phyloP scores from a whole-genome alignment of 2,888 invertebrate species.

The Acleris sparsana region DNA sequence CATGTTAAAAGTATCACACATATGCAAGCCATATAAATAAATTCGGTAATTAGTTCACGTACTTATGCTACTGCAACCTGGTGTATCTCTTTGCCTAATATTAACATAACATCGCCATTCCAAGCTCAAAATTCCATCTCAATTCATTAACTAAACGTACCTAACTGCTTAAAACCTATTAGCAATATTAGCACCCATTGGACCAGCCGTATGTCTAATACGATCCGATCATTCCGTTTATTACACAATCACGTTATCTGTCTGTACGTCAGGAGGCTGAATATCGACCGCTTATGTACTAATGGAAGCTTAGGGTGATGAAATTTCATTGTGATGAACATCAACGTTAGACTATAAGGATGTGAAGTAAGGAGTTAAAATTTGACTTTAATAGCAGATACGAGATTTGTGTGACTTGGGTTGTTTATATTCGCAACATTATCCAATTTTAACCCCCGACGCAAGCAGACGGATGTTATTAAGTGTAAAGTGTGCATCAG shows the following conservation, averaged over 20 bases:
- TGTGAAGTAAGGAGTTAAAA: not conserved
- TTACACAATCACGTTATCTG: slow-evolving; percentile 71
- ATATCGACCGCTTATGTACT: slow-evolving; percentile 10
- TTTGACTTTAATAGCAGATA: too few relatives aligned
- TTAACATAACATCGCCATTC: not conserved
- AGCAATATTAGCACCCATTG: slow-evolving; percentile 68
- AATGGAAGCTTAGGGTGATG: not conserved
- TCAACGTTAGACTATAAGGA: not conserved
- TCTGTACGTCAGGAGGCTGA: slow-evolving; percentile 53
- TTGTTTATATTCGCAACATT: too few relatives aligned
- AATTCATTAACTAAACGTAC: slow-evolving; percentile 39
- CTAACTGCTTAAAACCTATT: slow-evolving; percentile 66
- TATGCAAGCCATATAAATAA: too few relatives aligned
- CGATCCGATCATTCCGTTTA: slow-evolving; percentile 75
- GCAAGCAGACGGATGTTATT: too few relatives aligned
- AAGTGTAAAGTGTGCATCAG: too few relatives aligned
- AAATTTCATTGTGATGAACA: not conserved
- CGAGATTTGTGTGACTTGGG: too few relatives aligned
- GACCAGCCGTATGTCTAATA: slow-evolving; percentile 70
- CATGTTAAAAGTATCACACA: too few relatives aligned
- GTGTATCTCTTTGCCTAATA: too few relatives aligned
- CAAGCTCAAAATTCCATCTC: not conserved
- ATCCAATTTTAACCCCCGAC: too few relatives aligned
- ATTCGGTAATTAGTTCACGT: too few relatives aligned
- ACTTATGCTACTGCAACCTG: too few relatives aligned